A percentile compares a stretch with the other conserved stretches of the same genome.
phyloP scores from a whole-genome alignment of 2,113 vertebrate species.

The Gobius niger region DNA sequence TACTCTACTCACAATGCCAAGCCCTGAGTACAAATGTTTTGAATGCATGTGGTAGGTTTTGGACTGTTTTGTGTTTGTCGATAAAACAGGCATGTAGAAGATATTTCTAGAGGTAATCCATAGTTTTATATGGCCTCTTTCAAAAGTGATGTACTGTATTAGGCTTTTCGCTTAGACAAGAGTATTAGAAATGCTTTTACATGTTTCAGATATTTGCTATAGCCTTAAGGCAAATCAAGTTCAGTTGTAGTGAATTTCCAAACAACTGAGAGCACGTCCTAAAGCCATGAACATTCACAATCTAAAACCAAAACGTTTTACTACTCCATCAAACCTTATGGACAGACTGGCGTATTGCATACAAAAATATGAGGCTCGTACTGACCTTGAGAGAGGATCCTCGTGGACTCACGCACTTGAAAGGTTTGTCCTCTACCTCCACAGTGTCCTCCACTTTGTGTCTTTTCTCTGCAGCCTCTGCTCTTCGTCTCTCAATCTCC shows the following conservation, averaged over 20 bases:
- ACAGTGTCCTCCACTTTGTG: conserved; percentile 87
- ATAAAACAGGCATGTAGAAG: too few species aligned
- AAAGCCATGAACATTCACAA: neutral
- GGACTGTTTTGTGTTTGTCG: neutral
- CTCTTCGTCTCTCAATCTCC: conserved; percentile 94
- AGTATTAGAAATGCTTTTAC: too few species aligned
- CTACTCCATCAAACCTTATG: neutral
- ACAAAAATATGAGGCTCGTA: neutral
- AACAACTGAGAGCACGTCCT: too few species aligned
- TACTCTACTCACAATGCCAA: neutral
- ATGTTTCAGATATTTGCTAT: too few species aligned
- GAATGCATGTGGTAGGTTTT: conserved; percentile 15
- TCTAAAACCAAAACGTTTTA: neutral
- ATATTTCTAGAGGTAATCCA: too few species aligned
- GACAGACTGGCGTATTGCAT: neutral
- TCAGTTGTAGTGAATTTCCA: too few species aligned
- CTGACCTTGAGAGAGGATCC: conserved; percentile 94
- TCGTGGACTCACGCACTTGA: conserved; percentile 93
- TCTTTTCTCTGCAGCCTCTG: conserved; percentile 95
- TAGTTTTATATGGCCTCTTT: too few species aligned
- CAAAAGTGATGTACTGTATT: too few species aligned
- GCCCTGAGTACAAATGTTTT: conserved; percentile 52
- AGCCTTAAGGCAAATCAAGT: too few species aligned
- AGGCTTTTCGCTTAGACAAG: too few species aligned
- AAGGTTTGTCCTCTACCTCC: conserved; percentile 85